phyloP scores from a whole-genome alignment of 2,888 invertebrate species.

The Tetropium fuscum region DNA sequence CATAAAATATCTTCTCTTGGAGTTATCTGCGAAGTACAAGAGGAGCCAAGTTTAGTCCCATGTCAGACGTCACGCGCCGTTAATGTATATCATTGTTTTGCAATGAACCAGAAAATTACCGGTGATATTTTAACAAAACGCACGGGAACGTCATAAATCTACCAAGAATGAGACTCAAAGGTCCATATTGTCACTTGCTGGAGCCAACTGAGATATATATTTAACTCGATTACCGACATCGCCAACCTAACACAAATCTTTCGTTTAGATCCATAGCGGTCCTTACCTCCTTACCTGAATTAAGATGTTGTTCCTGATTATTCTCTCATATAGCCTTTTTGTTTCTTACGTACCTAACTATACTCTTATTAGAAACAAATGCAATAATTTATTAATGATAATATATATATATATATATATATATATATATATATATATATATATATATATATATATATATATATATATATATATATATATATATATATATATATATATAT shows the following conservation, averaged over 20 bases:
- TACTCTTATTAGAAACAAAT: too few relatives aligned
- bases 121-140: slow-evolving; percentile 52
- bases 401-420: too few relatives aligned
- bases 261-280: not conserved
- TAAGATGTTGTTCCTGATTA: slow-evolving; percentile 15
- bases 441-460: too few relatives aligned
- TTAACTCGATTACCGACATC: not conserved
- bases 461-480: too few relatives aligned
- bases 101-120: slow-evolving; percentile 54
- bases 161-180: slow-evolving; percentile 31
- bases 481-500: too few relatives aligned
- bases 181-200: slow-evolving; percentile 38
- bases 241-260: slow-evolving; percentile 20
- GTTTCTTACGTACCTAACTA: too few relatives aligned
- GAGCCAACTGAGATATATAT: slow-evolving; percentile 13
- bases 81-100: slow-evolving; percentile 52
- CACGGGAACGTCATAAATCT: slow-evolving; percentile 47
- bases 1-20: slow-evolving; percentile 50
- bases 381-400: too few relatives aligned
- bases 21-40: slow-evolving; percentile 50
- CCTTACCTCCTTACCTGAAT: slow-evolving; percentile 23
- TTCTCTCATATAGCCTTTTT: too few relatives aligned
- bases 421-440: too few relatives aligned
- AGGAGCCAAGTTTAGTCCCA: slow-evolving; percentile 51
- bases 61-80: slow-evolving; percentile 51